phyloP scores from a whole-genome alignment of 2,797 vertebrate species.

The Cynopterus sphinx region DNA sequence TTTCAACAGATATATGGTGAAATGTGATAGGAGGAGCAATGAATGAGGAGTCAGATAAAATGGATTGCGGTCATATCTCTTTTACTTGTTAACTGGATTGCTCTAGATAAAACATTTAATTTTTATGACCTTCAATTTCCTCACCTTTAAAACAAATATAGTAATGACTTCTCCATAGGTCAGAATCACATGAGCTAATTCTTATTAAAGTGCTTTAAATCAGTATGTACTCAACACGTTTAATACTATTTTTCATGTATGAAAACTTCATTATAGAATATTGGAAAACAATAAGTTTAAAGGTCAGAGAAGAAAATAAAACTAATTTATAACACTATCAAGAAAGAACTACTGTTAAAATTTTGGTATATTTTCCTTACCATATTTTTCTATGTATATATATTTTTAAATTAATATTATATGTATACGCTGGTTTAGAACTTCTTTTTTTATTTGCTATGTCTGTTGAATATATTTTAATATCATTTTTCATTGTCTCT shows the following conservation, averaged over 20 bases:
- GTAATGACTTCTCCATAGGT: fast-evolving
- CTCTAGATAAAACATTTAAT: background rate
- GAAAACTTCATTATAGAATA: background rate
- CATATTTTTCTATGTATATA: background rate
- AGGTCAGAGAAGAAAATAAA: background rate
- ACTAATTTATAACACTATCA: background rate
- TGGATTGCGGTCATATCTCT: background rate
- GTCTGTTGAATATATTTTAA: background rate
- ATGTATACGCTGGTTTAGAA: background rate
- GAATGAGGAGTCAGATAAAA: background rate
- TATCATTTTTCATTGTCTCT: background rate
- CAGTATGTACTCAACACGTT: background rate
- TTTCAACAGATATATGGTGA: background rate
- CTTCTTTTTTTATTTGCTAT: background rate
- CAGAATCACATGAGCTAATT: background rate
- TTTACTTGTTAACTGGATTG: background rate
- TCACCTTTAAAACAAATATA: background rate
- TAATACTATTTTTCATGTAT: background rate
- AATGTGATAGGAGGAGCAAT: background rate
- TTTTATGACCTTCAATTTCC: background rate
- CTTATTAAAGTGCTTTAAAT: background rate
- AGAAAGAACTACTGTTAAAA: background rate
- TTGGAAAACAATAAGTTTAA: background rate
- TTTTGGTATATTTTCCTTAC: background rate
- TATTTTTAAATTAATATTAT: background rate